These are phyloP conservation scores for Leptodirus hochenwartii DNA, from an alignment of 2,888 invertebrate species.

Conservation along the genomic window DNA sequence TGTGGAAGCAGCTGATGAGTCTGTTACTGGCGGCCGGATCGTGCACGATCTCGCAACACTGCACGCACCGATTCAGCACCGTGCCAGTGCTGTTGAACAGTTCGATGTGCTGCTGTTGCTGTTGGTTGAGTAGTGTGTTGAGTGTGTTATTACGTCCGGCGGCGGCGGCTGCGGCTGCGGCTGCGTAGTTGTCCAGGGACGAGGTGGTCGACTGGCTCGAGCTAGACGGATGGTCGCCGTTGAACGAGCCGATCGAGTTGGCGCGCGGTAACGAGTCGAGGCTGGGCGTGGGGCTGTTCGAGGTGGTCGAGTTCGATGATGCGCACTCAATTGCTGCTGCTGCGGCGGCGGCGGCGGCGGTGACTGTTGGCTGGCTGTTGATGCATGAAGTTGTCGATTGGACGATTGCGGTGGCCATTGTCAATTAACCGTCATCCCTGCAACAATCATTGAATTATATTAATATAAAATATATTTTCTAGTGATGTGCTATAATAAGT, in stretches of 20 bases:
- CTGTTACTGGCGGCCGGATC: slow-evolving; percentile 56
- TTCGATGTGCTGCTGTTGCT: too few relatives aligned
- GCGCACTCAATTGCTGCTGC: too few relatives aligned
- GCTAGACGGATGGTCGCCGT: slow-evolving; percentile 47
- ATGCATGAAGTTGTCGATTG: too few relatives aligned
- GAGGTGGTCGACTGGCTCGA: slow-evolving; percentile 11
- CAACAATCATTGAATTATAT: too few relatives aligned
- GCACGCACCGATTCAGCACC: slow-evolving; percentile 33
- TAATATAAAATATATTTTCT: too few relatives aligned
- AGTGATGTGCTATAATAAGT: too few relatives aligned
- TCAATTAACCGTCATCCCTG: slow-evolving; percentile 79
- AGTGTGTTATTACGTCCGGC: slow-evolving; percentile 64
- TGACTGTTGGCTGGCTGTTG: too few relatives aligned
- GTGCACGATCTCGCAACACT: slow-evolving; percentile 63
- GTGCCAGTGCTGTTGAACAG: too few relatives aligned
- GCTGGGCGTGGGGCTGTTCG: slow-evolving; percentile 80
- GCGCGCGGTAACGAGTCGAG: slow-evolving; percentile 82
- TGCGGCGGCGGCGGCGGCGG: too few relatives aligned
- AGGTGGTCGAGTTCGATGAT: too few relatives aligned
- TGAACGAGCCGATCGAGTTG: slow-evolving; percentile 79
- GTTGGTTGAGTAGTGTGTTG: too few relatives aligned
- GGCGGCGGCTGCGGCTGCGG: slow-evolving; percentile 48
- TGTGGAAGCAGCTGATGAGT: slow-evolving; percentile 66
- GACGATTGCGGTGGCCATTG: slow-evolving; percentile 92
- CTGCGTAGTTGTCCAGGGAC: slow-evolving; percentile 12